Evolutionary conservation across 2,113 vertebrate species (phyloP).

Genomic region (Poeciliopsis turrubarensis): DNA sequence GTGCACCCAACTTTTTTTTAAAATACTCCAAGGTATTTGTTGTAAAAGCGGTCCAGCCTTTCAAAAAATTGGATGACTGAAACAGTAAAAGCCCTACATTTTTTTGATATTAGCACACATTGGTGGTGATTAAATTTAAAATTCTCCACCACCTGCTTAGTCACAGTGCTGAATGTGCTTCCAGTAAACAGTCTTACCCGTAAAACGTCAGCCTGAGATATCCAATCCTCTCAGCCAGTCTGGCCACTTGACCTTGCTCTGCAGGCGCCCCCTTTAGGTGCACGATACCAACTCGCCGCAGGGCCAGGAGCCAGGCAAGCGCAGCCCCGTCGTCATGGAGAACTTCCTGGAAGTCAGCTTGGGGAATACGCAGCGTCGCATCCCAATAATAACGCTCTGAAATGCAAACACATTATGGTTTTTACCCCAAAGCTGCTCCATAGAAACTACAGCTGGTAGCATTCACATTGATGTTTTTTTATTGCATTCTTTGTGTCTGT

Average conservation of each 20-base stretch:
- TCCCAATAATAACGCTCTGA: conserved; percentile 88
- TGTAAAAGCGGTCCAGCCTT: background rate
- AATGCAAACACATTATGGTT: conserved; percentile 21
- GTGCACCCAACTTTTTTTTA: background rate
- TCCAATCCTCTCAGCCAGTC: conserved; percentile 88
- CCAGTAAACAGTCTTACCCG: conserved; percentile 80
- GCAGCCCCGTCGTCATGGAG: conserved; percentile 83
- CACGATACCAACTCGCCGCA: conserved; percentile 88
- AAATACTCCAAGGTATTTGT: background rate
- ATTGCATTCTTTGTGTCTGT: background rate
- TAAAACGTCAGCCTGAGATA: conserved; percentile 94
- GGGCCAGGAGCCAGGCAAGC: conserved; percentile 85
- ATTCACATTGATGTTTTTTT: background rate
- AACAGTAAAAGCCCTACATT: background rate
- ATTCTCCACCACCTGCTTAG: background rate
- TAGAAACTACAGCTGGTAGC: background rate
- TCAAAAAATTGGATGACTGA: background rate
- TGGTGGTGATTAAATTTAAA: background rate
- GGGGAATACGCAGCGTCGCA: conserved; percentile 84
- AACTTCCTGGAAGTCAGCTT: conserved; percentile 86
- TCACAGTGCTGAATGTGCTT: background rate
- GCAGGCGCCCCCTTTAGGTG: conserved; percentile 86
- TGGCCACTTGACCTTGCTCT: conserved; percentile 84
- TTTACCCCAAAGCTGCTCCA: conserved; percentile 1
- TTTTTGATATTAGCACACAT: background rate